Evolutionary conservation across 2,888 invertebrate genomes (phyloP).

Genomic region (Ramazzottius varieornatus): DNA sequence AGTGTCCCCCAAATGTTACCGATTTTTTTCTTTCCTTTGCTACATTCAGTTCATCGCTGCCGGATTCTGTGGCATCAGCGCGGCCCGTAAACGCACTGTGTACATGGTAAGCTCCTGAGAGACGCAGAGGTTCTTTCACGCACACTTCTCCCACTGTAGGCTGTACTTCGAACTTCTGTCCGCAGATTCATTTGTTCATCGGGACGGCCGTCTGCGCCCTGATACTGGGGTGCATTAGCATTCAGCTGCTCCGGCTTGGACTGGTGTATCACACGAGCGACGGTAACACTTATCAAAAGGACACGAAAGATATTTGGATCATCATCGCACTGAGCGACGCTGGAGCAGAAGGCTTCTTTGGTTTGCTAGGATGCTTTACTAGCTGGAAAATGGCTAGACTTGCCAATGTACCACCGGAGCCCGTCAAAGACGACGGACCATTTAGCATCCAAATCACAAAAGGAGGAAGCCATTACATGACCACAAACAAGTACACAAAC

Average conservation of each 20-base stretch:
- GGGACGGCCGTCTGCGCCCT: constrained; percentile 23
- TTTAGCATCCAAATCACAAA: neutral
- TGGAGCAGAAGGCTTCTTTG: constrained; percentile 20
- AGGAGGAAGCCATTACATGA: constrained; percentile 2
- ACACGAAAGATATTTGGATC: constrained; percentile 20
- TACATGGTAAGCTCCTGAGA: neutral
- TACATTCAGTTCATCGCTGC: neutral
- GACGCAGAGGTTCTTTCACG: neutral
- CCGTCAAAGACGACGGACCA: neutral
- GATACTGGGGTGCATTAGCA: constrained; percentile 23
- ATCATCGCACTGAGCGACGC: constrained; percentile 19
- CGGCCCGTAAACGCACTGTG: neutral
- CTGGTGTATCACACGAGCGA: constrained; percentile 24
- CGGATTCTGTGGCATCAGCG: neutral
- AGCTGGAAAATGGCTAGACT: constrained; percentile 17
- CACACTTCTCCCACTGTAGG: too few species aligned
- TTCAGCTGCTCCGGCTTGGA: constrained; percentile 24
- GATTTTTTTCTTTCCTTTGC: too few species aligned
- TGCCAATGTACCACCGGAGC: neutral
- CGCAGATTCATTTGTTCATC: constrained; percentile 24
- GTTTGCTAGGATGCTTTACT: constrained; percentile 19
- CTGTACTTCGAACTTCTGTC: too few species aligned
- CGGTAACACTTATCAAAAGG: constrained; percentile 23
- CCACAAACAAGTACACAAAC: neutral
- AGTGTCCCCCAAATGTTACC: too few species aligned